Evolutionary conservation across 2,888 invertebrate species (phyloP).

Genomic region (Apotomis capreana): DNA sequence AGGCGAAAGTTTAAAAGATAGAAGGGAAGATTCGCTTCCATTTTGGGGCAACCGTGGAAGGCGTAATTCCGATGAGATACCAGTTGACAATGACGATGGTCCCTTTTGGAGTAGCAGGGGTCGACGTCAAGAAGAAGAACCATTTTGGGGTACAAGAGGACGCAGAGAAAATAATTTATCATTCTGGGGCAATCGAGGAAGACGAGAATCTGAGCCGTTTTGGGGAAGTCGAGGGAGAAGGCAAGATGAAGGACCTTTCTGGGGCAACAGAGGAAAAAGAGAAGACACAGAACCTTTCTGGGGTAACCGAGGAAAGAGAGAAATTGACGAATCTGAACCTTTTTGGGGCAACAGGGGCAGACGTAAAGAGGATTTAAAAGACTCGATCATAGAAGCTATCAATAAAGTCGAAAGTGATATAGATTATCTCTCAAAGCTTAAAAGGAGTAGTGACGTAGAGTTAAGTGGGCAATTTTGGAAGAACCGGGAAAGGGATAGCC

Average conservation of each 20-base stretch:
- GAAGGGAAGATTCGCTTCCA: constrained; percentile 56
- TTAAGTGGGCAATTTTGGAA: constrained; percentile 55
- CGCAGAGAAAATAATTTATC: constrained; percentile 51
- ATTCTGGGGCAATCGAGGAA: constrained; percentile 57
- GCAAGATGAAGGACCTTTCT: constrained; percentile 69
- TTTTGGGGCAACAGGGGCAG: constrained; percentile 52
- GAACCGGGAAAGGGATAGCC: constrained; percentile 61
- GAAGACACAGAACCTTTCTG: constrained; percentile 67
- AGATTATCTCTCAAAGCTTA: constrained; percentile 58
- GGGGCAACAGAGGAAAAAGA: constrained; percentile 75
- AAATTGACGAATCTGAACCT: constrained; percentile 46
- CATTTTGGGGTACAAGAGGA: constrained; percentile 56
- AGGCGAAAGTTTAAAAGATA: constrained; percentile 32
- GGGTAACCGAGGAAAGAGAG: constrained; percentile 53
- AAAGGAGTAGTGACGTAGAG: constrained; percentile 48
- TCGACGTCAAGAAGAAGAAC: constrained; percentile 51
- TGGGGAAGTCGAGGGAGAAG: constrained; percentile 74
- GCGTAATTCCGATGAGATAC: constrained; percentile 53
- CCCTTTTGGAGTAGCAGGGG: constrained; percentile 58
- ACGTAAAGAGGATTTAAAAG: constrained; percentile 58
- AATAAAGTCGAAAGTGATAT: constrained; percentile 61
- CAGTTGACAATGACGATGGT: constrained; percentile 34
- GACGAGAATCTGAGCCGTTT: constrained; percentile 61
- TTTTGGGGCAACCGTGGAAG: constrained; percentile 67
- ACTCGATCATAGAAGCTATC: constrained; percentile 60